A percentile compares a stretch with the other conserved stretches of the same genome.
Conservation (phyloP, 2,888 invertebrate species). For the Eupeodes latifasciatus region DNA sequence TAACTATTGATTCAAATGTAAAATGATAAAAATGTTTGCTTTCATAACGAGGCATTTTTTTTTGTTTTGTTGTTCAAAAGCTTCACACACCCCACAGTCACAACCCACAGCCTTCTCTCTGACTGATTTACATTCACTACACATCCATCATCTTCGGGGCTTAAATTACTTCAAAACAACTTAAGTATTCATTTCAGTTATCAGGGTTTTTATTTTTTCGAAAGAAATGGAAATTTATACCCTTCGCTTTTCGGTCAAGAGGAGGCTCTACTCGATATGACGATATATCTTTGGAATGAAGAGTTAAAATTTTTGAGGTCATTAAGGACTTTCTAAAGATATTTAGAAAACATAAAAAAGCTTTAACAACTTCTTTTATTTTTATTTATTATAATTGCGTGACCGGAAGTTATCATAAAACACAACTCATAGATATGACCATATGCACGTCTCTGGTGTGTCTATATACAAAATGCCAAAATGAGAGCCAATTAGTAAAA, state of each 20-base stretch:
- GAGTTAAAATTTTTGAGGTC: not conserved
- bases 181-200: conserved; percentile 1
- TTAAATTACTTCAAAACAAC: conserved; percentile 13
- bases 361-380: not conserved
- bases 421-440: not conserved
- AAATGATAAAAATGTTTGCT: not conserved
- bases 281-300: not conserved
- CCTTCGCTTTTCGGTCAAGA: not conserved
- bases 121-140: conserved; percentile 10
- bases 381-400: conserved; percentile 5
- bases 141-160: conserved; percentile 20
- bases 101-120: not conserved
- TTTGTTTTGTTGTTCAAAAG: not conserved
- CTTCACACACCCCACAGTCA: not conserved
- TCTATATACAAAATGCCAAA: not conserved
- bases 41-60: conserved; percentile 22
- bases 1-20: conserved; percentile 40
- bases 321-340: not conserved
- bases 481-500: conserved; percentile 38
- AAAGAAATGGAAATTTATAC: conserved; percentile 24
- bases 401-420: conserved; percentile 35
- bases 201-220: not conserved
- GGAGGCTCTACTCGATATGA: not conserved
- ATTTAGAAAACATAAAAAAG: not conserved
- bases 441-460: not conserved